Base-by-base conservation (phyloP, 2,888 invertebrate genomes). In the Patella depressa region DNA sequence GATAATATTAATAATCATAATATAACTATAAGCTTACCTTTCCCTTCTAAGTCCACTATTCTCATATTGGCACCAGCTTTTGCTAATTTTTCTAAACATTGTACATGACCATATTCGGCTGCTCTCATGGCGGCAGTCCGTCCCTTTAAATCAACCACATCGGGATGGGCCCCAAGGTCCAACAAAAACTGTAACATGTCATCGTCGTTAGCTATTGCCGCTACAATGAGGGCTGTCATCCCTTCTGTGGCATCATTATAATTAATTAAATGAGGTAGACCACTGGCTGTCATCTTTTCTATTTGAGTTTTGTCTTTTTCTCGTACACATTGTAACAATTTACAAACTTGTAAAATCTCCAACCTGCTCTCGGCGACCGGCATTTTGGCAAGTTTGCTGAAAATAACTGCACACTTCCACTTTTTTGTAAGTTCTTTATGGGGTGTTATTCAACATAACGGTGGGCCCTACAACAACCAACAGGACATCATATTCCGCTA, bases 271-370 rank as follows among this genome's bases (percentile, higher is more conserved):
- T 90, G 89, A 19, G 91, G 90, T 0, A 91, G 87, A n/a, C 92
- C 92, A 83, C 88, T 88, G 1, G 82, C 73, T 34, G 87, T 88
- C 80, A 92, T 84, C 78, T 91, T 91, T 77, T 89, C 87, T 14
- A 92, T 89, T 81, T 91, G 90, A 2, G 82, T 79, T 55, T 84
- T 86, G 83, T 91, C 89, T 72, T 88, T 87, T 45, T 88, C 88
- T 65, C 91, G 82, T n/a, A 91, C 90, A 85, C 91, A 91, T 84
- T 92, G 91, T 75, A 91, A 80, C 53, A 92, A 85, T 82, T 91
- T 91, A 84, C 91, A 91, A 55, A 91, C 89, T 82, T 92, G 91
- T 83, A 91, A 83, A 77, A 86, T 85, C 84, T 91, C 90, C 72
- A 92, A 83, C 34, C 90, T 85, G 53, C 88, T 88, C 79, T 89